Evolutionary conservation across 92 coral and sea anemone species (phyloP).

Genomic region (Phymanthus crucifer): DNA sequence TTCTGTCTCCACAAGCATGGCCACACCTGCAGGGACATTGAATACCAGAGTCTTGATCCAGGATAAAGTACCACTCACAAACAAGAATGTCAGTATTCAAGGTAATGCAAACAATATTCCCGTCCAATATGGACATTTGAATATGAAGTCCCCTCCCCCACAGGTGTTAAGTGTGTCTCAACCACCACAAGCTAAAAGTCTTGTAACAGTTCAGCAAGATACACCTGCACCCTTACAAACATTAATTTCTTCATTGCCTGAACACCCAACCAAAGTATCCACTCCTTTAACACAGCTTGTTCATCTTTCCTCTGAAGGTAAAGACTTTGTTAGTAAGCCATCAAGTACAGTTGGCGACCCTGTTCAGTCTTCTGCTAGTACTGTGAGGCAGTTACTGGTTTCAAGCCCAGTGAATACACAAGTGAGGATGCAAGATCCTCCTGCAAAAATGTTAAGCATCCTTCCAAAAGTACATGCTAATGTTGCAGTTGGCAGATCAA

Average conservation of each 20-base stretch:
- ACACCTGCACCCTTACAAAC: neutral
- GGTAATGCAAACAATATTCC: neutral
- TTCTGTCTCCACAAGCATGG: neutral
- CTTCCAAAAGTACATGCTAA: neutral
- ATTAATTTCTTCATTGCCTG: neutral
- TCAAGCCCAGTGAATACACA: neutral
- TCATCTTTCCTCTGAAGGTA: neutral
- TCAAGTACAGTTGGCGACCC: neutral
- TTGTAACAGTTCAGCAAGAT: conserved; percentile 20
- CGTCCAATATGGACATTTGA: conserved; percentile 8
- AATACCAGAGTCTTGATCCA: conserved; percentile 13
- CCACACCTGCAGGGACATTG: conserved; percentile 6
- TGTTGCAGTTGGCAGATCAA: neutral
- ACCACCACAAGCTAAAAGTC: conserved; percentile 18
- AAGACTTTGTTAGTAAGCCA: neutral
- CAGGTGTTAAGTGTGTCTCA: neutral
- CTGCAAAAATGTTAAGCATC: neutral
- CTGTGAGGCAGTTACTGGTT: neutral
- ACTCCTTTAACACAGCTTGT: neutral
- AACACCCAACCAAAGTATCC: neutral
- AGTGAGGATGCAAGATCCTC: neutral
- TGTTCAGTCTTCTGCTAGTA: neutral
- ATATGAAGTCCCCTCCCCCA: neutral
- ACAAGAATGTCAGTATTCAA: conserved; percentile 1
- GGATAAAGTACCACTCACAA: conserved; percentile 16